These are phyloP conservation scores for Corydoras sp. DNA, from an alignment of 2,113 vertebrate species.

Conservation along the genomic window DNA sequence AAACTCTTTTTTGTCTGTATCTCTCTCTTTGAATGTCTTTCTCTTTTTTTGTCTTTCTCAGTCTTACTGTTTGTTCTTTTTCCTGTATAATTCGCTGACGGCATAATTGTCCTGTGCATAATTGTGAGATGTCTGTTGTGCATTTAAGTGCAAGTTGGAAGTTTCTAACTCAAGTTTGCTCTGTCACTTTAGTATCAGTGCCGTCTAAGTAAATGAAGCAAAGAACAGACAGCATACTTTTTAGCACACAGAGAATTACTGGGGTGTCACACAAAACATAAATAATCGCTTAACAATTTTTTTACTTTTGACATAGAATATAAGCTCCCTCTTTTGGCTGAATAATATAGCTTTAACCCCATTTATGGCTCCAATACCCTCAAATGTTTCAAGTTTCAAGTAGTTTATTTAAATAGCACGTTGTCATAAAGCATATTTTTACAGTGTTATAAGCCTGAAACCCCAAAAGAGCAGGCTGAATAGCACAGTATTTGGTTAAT, in stretches of 20 bases:
- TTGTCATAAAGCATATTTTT: too few relatives aligned
- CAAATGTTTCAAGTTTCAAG: neutral
- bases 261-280: constrained; percentile 16
- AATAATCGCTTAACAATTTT: neutral
- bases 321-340: constrained; percentile 31
- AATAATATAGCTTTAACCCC: neutral
- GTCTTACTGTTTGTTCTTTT: neutral
- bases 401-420: too few relatives aligned
- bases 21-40: constrained; percentile 13
- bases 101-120: constrained; percentile 39
- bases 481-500: too few relatives aligned
- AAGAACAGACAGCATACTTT: constrained; percentile 29
- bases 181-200: constrained; percentile 10
- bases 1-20: neutral
- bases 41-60: neutral
- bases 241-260: constrained; percentile 33
- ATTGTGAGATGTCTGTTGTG: constrained; percentile 4
- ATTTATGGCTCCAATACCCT: neutral
- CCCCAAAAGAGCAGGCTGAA: too few relatives aligned
- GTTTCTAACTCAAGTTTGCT: constrained; percentile 22
- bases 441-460: too few relatives aligned
- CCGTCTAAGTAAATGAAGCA: constrained; percentile 34
- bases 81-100: constrained; percentile 4
- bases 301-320: constrained; percentile 1
- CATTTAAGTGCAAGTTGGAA: constrained; percentile 4